These are phyloP conservation scores for Adrianichthys oophorus DNA, from an alignment of 2,797 vertebrate genomes.

Conservation along the genomic window DNA sequence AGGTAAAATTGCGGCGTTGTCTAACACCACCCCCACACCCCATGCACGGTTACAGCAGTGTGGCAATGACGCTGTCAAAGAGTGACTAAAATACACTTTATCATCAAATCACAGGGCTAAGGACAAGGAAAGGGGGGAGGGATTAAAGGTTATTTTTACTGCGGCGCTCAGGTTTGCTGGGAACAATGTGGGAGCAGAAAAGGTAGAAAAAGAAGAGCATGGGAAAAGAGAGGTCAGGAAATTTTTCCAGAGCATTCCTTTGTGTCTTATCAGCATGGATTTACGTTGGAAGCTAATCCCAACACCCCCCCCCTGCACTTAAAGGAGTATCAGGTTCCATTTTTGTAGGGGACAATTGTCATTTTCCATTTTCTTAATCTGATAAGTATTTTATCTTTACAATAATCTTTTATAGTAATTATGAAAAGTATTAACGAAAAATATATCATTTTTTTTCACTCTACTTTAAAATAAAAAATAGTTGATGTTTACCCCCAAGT, in stretches of 20 bases:
- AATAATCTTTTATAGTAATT: too few species aligned
- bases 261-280: conserved; percentile 39
- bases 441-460: too few species aligned
- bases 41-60: conserved; percentile 21
- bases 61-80: conserved; percentile 32
- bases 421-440: too few species aligned
- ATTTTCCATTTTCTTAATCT: too few species aligned
- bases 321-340: conserved; percentile 2
- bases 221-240: conserved; percentile 46
- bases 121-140: conserved; percentile 42
- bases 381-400: too few species aligned
- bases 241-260: conserved; percentile 49
- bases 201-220: conserved; percentile 50
- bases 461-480: too few species aligned
- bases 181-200: conserved; percentile 65
- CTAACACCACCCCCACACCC: conserved; percentile 13
- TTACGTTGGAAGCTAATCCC: conserved; percentile 43
- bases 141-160: conserved; percentile 72
- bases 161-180: conserved; percentile 59
- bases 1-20: conserved; percentile 66
- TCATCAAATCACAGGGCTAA: conserved; percentile 67
- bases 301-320: conserved; percentile 22
- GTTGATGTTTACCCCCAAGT: too few species aligned
- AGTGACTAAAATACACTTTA: conserved; percentile 59
- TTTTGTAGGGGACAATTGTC: too few species aligned